Evolutionary conservation across 2,797 vertebrate genomes (phyloP), one percentile per base, ranked within the genome.

Genomic region (Danio aesculapii): DNA sequence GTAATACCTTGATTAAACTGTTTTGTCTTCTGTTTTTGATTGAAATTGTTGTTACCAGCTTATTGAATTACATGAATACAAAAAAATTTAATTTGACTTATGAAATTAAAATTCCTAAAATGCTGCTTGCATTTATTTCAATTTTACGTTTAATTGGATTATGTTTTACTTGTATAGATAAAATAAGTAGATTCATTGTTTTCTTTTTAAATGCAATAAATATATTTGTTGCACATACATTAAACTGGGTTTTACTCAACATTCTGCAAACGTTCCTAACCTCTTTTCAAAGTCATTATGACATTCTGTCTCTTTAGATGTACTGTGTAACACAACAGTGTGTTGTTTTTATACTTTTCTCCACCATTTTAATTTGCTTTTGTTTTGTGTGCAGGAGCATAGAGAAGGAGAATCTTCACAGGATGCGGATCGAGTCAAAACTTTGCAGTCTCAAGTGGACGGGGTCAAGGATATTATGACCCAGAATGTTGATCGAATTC

Each of bases 401-500:
- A 91, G 85, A n/a, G 91, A 70, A n/a, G 78, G 19, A 41, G 81
- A 41, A 1, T 82, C 76, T 44, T 63, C 87, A 3, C 86, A 92
- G 67, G 55, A 88, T 0, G 67, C 90, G 84, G 87, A 93, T 85
- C 94, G 88, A 0, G 95, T 97, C 68, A 89, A 86, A 88, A 0
- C 86, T 17, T 88, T 99, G 86, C 95, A 89, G 91, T 91, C 85
- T 1, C 95, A 98, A 90, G 97, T 98, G 21, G 97, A 97, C 14
- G 96, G 96, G 0, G 97, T 98, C 55, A 98, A 95, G 81, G 88
- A 90, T 86, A 97, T 98, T 82, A 98, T 98, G 97, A 96, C 93
- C 0, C 91, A 97, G 90, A 99, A 98, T 6, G 96, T 98, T 81
- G 97, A 99, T 83, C 92, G 97, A 21, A 97, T 99, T 88, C 93